Percentiles rank a stretch among this genome's conserved stretches.
These are phyloP conservation scores for Rhizoglyphus robini DNA, from an alignment of 1,140 invertebrate genomes.

Conservation along the genomic window DNA sequence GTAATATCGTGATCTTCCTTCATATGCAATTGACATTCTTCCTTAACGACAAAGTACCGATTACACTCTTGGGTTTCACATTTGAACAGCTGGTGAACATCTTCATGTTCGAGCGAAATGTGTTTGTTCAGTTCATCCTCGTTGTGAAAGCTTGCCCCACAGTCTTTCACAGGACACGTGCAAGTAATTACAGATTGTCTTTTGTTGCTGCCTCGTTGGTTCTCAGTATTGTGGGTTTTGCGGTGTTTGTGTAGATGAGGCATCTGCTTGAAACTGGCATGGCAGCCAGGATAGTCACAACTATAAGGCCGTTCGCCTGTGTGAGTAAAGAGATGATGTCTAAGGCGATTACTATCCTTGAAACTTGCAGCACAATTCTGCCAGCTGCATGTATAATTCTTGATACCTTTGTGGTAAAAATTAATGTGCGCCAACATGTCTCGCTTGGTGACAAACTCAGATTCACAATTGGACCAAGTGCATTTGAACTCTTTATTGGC, in stretches of 20 bases:
- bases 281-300: constrained; percentile 28
- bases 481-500: constrained; percentile 8
- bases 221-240: neutral
- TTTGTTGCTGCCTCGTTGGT: too few species aligned
- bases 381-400: constrained; percentile 5
- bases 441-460: constrained; percentile 1
- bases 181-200: too few species aligned
- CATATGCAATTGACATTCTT: neutral
- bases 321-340: constrained; percentile 35
- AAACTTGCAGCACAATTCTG: neutral
- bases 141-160: neutral
- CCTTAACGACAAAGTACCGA: neutral
- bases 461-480: neutral
- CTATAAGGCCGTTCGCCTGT: constrained; percentile 37
- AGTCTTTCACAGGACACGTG: neutral
- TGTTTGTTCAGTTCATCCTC: neutral
- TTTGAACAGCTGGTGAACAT: neutral
- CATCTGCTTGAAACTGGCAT: constrained; percentile 4
- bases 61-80: neutral
- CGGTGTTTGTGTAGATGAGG: constrained; percentile 1
- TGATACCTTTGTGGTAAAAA: constrained; percentile 2
- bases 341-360: constrained; percentile 14
- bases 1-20: neutral
- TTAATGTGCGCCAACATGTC: constrained; percentile 8
- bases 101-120: neutral